Conservation (phyloP, 1,140 invertebrate genomes). For the Apis cerana region DNA sequence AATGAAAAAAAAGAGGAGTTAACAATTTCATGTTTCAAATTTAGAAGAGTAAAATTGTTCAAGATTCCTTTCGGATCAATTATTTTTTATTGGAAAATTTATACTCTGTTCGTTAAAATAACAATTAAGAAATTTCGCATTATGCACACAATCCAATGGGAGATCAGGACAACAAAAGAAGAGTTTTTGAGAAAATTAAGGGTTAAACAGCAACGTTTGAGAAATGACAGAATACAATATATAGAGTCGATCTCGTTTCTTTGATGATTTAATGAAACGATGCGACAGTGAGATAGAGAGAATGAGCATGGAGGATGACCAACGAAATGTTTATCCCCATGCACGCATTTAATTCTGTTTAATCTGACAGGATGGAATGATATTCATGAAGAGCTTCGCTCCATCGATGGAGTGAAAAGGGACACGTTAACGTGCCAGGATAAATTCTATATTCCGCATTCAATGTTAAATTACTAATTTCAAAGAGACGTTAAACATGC, state of each 20-base stretch:
- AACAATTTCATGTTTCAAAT: not conserved
- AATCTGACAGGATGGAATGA: not conserved
- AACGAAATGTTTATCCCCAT: slow-evolving; percentile 11
- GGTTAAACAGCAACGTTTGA: slow-evolving; percentile 5
- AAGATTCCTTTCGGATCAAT: not conserved
- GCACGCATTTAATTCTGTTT: slow-evolving; percentile 24
- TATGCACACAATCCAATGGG: not conserved
- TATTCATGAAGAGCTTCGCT: slow-evolving; percentile 7
- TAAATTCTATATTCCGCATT: slow-evolving; percentile 7
- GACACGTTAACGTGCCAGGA: not conserved
- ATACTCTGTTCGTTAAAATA: slow-evolving; percentile 4
- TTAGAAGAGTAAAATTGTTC: not conserved
- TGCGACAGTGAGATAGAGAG: not conserved
- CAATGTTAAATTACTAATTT: not conserved
- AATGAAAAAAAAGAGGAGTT: not conserved
- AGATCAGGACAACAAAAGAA: not conserved
- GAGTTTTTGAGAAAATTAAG: not conserved
- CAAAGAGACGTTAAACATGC: not conserved
- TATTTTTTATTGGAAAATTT: not conserved
- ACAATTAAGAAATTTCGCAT: not conserved
- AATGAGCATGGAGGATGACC: not conserved
- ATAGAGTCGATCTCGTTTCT: not conserved
- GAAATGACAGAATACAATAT: not conserved
- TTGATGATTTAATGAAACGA: slow-evolving; percentile 17
- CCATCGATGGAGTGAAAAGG: slow-evolving; percentile 4